phyloP scores from a whole-genome alignment of 2,888 invertebrate species.

The Portevinia maculata region DNA sequence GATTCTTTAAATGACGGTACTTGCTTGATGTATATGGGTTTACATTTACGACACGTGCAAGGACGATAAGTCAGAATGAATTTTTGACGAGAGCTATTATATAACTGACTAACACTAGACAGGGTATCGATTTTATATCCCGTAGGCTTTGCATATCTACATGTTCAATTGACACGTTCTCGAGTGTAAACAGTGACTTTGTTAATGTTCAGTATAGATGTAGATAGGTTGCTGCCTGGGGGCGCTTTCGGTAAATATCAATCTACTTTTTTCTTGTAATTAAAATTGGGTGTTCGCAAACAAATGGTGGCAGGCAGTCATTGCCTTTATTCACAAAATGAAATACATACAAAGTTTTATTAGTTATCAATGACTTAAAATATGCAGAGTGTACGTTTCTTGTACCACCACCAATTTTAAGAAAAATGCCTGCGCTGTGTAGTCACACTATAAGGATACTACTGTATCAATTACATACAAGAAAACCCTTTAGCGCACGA shows the following conservation, averaged over 20 bases:
- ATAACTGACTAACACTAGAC: slow-evolving; percentile 37
- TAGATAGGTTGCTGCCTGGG: slow-evolving; percentile 7
- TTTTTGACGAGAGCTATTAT: slow-evolving; percentile 52
- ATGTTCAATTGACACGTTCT: slow-evolving; percentile 54
- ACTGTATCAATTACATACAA: too few species aligned
- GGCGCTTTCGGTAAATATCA: slow-evolving; percentile 52
- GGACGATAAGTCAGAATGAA: slow-evolving; percentile 71
- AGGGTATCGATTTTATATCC: slow-evolving; percentile 64
- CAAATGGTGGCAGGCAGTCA: background rate
- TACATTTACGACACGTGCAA: slow-evolving; percentile 60
- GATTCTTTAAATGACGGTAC: slow-evolving; percentile 61
- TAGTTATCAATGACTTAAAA: too few species aligned
- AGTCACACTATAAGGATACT: too few species aligned
- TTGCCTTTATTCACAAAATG: too few species aligned
- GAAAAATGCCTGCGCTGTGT: too few species aligned
- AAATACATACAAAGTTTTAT: too few species aligned
- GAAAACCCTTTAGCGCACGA: too few species aligned
- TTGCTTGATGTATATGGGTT: slow-evolving; percentile 22
- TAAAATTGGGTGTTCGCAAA: background rate
- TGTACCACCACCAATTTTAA: too few species aligned
- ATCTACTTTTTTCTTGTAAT: background rate
- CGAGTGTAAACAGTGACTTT: slow-evolving; percentile 63
- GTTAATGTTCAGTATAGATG: slow-evolving; percentile 1
- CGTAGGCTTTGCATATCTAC: slow-evolving; percentile 61
- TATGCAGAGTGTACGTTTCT: too few species aligned